Base-by-base conservation (phyloP, 2,797 vertebrate species). In the Hydrophis major region DNA sequence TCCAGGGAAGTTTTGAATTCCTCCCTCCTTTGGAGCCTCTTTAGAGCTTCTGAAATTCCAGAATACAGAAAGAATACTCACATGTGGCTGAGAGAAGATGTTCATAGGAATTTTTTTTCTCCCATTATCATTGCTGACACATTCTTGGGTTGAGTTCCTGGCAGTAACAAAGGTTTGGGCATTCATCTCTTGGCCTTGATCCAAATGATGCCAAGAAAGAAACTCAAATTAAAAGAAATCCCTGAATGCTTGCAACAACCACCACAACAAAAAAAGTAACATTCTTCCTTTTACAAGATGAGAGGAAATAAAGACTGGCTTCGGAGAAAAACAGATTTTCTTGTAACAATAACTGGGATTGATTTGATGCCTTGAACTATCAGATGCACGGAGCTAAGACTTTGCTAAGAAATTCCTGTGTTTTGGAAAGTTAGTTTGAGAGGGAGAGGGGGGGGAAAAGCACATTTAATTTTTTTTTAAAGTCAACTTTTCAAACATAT, bases 331-430 rank as follows among this genome's bases (percentile, higher is more conserved):
- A 61, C 4, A 18, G 8, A 32, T 88, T 87, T 56, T 88, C 50
- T 32, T 37, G 20, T 11, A 53, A 32, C 47, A 25, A 61, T 42
- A 69, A 69, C 8, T 56, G 16, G 32, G 32, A 56, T 42, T 25
- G 22, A 78, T 47, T 88, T 88, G 93, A 94, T 74, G 78, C 90
- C 32, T 92, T 3, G 55, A 12, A 2, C 91, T 90, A 59, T 25
- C 32, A 59, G 22, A 88, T 0, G 37, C 87, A 87, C 27, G 4
- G 47, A 56, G 25, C 27, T 55, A 53, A 87, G 86, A 55, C 13
- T 56, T 56, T 56, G 28, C 53, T 55, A 56, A 87, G 14, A 32
- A 88, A 83, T 47, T 47, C 74, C 74, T 47, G 42, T 47, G 18
- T 47, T 83, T 47, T 22, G 10, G 56, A 59, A 59, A 22, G 32